Percentiles rank a stretch among this genome's conserved stretches.
phyloP scores from a whole-genome alignment of 2,797 vertebrate genomes.

The Danio kyathit region DNA sequence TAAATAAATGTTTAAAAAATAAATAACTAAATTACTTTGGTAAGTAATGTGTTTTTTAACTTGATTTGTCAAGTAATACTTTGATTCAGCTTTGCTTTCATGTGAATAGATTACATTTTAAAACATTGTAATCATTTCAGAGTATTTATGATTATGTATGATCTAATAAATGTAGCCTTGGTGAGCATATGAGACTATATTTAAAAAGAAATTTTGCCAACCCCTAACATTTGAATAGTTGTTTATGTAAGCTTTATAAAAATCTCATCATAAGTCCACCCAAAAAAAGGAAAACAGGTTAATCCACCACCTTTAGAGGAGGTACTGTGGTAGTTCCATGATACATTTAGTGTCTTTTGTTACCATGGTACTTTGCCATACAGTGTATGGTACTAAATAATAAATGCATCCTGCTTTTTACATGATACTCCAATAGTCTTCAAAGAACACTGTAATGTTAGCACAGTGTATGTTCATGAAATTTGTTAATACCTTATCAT shows the following conservation, averaged over 20 bases:
- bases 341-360: not conserved
- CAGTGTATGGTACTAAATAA: slow-evolving; percentile 20
- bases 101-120: too few species aligned
- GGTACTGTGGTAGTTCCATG: not conserved
- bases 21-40: not conserved
- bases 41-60: too few species aligned
- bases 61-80: too few species aligned
- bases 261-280: not conserved
- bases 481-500: not conserved
- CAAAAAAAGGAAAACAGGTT: not conserved
- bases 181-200: not conserved
- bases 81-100: too few species aligned
- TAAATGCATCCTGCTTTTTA: slow-evolving; percentile 5
- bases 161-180: not conserved
- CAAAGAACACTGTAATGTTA: not conserved
- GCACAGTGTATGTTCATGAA: not conserved
- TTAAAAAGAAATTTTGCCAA: not conserved
- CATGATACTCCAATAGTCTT: not conserved
- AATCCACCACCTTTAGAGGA: not conserved
- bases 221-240: not conserved
- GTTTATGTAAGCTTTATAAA: not conserved
- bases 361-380: not conserved
- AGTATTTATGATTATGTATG: too few species aligned
- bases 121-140: too few species aligned
- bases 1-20: too few species aligned